Evolutionary conservation across 2,888 invertebrate genomes (phyloP), one percentile per base, ranked within the genome.

Genomic region (Drosophila austrosaltans): DNA sequence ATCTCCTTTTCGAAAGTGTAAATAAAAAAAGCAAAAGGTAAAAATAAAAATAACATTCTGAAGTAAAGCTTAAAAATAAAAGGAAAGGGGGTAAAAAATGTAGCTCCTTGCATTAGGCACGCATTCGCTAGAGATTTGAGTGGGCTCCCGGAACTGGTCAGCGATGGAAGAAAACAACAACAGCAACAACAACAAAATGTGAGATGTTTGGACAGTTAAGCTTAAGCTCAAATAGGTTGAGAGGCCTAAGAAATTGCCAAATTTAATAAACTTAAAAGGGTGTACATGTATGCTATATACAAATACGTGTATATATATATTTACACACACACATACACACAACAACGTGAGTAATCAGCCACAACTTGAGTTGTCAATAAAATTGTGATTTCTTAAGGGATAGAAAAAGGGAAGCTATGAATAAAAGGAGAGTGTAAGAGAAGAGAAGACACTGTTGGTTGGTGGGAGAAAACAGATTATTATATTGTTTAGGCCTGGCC

Each of bases 181-280:
- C 36, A 28, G 5, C 28, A 28, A 28, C 28, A 28, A 56, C 53
- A 36, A 30, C 5, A 32, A 39, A 25, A 57, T 59, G 63, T 25
- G 53, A 7, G 42, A 48, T 58, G 48, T 62, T 42, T 59, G 61
- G 73, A 48, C 63, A 74, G 64, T 62, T 65, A 44, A 69, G 65
- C 64, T 76, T 77, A 68, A 71, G 79, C 78, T 69, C 58, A 60
- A 66, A 69, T 78, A 73, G 67, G 72, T 73, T 73, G 16, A 16
- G 16, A 16, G 74, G 72, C 73, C 81, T 82, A 78, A 87, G 82
- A 83, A 80, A 89, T 89, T 89, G 89, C 78, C 77, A 89, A 88
- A 89, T 89, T 89, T 90, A 90, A 89, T 89, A 89, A 90, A 89
- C 87, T 79, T 89, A 87, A 87, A 90, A 88, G 90, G 89, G 84